Conservation (phyloP, 2,888 invertebrate genomes). For the Rhamphomyia laevipes region DNA sequence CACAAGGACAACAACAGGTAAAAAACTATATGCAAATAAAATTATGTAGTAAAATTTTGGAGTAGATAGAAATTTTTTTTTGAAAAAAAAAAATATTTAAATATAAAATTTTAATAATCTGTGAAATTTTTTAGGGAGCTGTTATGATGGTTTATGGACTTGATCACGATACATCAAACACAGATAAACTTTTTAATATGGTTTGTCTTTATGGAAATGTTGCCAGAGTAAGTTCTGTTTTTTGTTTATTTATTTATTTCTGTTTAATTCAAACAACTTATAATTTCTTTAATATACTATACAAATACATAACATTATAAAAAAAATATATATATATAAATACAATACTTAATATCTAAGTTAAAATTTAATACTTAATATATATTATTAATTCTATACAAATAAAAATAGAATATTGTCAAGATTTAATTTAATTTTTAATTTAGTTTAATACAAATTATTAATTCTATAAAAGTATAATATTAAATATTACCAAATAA, state of each 20-base stretch:
- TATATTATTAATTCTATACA: too few relatives aligned
- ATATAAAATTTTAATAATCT: constrained; percentile 19
- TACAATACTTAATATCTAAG: too few relatives aligned
- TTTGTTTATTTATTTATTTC: neutral
- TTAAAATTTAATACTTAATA: too few relatives aligned
- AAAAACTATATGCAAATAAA: constrained; percentile 10
- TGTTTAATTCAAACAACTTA: too few relatives aligned
- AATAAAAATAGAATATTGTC: too few relatives aligned
- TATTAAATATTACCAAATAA: too few relatives aligned
- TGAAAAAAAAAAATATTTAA: constrained; percentile 23
- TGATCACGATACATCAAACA: constrained; percentile 86
- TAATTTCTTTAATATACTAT: too few relatives aligned
- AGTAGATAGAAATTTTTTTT: neutral
- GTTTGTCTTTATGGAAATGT: constrained; percentile 99
- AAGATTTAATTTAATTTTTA: neutral
- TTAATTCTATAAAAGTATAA: too few relatives aligned
- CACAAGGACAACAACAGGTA: constrained; percentile 35
- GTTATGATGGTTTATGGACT: constrained; percentile 99
- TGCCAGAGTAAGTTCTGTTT: constrained; percentile 61
- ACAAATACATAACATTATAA: too few relatives aligned
- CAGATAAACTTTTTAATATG: constrained; percentile 92
- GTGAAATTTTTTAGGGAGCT: constrained; percentile 49
- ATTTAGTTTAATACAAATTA: neutral
- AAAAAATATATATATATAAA: too few relatives aligned
- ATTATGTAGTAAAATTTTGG: neutral